Conservation (phyloP, 2,797 vertebrate species). For the Erpetoichthys calabaricus region DNA sequence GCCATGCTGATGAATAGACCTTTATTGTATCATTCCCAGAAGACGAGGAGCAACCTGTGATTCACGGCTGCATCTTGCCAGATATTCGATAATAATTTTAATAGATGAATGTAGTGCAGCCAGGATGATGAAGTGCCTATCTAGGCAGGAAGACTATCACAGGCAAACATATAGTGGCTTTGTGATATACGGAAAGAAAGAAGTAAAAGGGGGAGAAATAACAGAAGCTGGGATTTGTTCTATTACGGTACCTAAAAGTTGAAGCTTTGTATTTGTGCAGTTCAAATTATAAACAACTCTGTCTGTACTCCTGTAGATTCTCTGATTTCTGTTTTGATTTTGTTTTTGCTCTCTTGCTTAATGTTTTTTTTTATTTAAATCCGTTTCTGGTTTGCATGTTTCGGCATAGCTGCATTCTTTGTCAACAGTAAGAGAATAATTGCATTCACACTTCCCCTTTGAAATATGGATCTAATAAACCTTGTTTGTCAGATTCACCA, state of each 20-base stretch:
- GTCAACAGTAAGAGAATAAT: slow-evolving; percentile 2
- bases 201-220: too few relatives aligned
- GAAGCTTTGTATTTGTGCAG: too few relatives aligned
- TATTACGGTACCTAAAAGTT: too few relatives aligned
- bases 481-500: neutral
- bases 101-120: slow-evolving; percentile 81
- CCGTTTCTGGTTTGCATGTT: neutral
- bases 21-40: slow-evolving; percentile 67
- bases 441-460: slow-evolving; percentile 5
- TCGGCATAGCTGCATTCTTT: neutral
- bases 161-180: slow-evolving; percentile 59
- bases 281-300: too few relatives aligned
- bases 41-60: slow-evolving; percentile 55
- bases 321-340: too few relatives aligned
- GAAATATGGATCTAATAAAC: slow-evolving; percentile 10
- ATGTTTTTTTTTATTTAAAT: too few relatives aligned
- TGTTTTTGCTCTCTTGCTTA: too few relatives aligned
- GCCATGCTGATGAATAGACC: slow-evolving; percentile 78
- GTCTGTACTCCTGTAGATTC: too few relatives aligned
- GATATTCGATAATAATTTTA: slow-evolving; percentile 95
- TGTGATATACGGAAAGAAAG: slow-evolving; percentile 25
- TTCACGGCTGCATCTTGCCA: slow-evolving; percentile 61
- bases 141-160: slow-evolving; percentile 66
- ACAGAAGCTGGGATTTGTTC: too few relatives aligned
- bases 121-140: slow-evolving; percentile 91